A percentile compares a stretch with the other conserved stretches of the same genome.
These are phyloP conservation scores for Tapirus indicus DNA, from an alignment of 2,797 vertebrate species.

Conservation along the genomic window DNA sequence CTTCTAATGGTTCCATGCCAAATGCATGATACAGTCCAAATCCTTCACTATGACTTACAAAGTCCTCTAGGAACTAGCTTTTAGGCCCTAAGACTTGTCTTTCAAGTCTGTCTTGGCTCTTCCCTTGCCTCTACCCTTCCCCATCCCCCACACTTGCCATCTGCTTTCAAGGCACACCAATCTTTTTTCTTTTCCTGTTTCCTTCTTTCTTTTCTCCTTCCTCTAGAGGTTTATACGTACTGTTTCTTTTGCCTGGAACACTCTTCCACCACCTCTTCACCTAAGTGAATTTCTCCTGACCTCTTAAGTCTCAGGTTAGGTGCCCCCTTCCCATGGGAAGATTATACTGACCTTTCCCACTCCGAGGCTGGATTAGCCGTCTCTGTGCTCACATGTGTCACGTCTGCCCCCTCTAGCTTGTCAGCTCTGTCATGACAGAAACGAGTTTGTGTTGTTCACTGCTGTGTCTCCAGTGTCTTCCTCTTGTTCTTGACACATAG, in stretches of 20 bases:
- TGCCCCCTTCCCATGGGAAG: neutral
- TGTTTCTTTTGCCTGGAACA: neutral
- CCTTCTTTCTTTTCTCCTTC: neutral
- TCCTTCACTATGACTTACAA: neutral
- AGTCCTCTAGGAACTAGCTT: neutral
- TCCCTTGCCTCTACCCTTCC: too few relatives aligned
- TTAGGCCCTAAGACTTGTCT: neutral
- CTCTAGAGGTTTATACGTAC: neutral
- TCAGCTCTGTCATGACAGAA: neutral
- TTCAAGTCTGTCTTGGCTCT: neutral
- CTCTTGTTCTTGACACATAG: neutral
- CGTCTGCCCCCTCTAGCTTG: neutral
- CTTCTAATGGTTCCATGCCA: neutral
- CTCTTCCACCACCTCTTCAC: neutral
- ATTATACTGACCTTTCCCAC: neutral
- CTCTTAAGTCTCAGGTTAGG: neutral
- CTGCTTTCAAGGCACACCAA: neutral
- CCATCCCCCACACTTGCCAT: neutral
- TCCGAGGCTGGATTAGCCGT: neutral
- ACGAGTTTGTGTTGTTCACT: neutral
- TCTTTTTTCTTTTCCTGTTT: neutral
- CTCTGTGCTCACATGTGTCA: neutral
- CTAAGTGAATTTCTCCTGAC: neutral
- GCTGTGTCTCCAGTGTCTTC: neutral
- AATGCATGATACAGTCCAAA: neutral